Percentiles rank a stretch among this genome's conserved stretches.
Evolutionary conservation across 2,888 invertebrate genomes (phyloP).

Genomic region (Brenthis daphne): DNA sequence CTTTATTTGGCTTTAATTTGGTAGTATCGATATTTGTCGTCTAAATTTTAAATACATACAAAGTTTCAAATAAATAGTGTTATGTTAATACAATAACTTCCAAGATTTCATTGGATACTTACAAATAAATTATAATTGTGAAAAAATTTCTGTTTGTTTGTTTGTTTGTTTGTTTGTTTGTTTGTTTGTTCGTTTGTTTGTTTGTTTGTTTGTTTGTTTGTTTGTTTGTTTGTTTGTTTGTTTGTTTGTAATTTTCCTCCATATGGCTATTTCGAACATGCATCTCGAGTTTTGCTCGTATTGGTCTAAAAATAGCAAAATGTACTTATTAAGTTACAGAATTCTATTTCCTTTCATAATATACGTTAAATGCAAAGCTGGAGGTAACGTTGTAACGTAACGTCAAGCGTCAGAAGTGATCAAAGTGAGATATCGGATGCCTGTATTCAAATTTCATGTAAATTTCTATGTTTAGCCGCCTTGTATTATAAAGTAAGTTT

Average conservation of each 20-base stretch:
- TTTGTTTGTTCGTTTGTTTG: not conserved
- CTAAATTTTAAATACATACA: too few relatives aligned
- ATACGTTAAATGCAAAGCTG: slow-evolving; percentile 16
- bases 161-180: too few relatives aligned
- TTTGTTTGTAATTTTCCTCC: not conserved
- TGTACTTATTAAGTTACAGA: not conserved
- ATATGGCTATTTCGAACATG: too few relatives aligned
- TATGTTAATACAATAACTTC: too few relatives aligned
- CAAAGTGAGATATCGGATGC: slow-evolving; percentile 19
- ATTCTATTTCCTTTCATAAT: slow-evolving; percentile 4
- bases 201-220: not conserved
- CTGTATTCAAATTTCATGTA: slow-evolving; percentile 16
- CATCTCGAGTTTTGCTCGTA: too few relatives aligned
- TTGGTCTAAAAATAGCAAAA: not conserved
- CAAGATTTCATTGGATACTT: too few relatives aligned
- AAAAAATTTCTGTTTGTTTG: too few relatives aligned
- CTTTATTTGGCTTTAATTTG: too few relatives aligned
- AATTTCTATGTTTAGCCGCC: slow-evolving; percentile 10
- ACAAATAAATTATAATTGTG: too few relatives aligned
- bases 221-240: too few relatives aligned
- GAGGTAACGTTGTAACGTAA: slow-evolving; percentile 25
- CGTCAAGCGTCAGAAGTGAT: slow-evolving; percentile 26
- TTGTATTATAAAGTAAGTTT: not conserved
- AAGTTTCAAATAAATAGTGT: too few relatives aligned
- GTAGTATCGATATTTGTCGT: too few relatives aligned